phyloP scores from a whole-genome alignment of 2,888 invertebrate genomes.

The Orthosia cruda region DNA sequence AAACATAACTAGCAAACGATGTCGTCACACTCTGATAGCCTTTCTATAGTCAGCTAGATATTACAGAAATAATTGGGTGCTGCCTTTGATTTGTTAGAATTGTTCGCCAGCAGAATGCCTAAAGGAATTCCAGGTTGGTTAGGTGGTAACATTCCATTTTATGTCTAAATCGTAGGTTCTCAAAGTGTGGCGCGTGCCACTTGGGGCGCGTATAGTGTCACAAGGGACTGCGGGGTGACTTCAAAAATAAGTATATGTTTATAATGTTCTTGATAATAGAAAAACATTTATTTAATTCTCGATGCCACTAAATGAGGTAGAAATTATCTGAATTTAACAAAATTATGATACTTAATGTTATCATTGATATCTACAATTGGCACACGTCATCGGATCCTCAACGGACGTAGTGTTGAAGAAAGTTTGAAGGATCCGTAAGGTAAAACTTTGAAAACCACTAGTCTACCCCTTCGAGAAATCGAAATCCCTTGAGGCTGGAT shows the following conservation, averaged over 20 bases:
- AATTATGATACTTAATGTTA: neutral
- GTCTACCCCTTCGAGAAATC: too few relatives aligned
- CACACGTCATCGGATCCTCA: neutral
- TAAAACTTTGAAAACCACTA: neutral
- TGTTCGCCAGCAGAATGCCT: slow-evolving; percentile 14
- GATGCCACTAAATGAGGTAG: neutral
- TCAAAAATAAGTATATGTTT: too few relatives aligned
- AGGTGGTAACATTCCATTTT: slow-evolving; percentile 28
- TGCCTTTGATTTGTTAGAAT: slow-evolving; percentile 24
- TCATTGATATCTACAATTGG: neutral
- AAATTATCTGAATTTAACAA: neutral
- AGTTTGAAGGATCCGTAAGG: too few relatives aligned
- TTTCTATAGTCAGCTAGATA: slow-evolving; percentile 31
- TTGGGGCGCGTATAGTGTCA: neutral
- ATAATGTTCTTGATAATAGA: too few relatives aligned
- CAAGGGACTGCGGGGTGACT: too few relatives aligned
- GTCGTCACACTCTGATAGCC: slow-evolving; percentile 22
- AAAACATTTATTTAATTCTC: too few relatives aligned
- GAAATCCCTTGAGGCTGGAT: neutral
- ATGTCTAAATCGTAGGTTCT: neutral
- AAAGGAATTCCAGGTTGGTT: slow-evolving; percentile 23
- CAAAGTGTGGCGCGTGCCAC: neutral
- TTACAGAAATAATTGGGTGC: slow-evolving; percentile 40
- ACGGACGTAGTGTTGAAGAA: neutral
- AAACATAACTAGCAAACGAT: slow-evolving; percentile 27